Percentiles rank a stretch among this genome's conserved stretches.
These are phyloP conservation scores for Mus spretus DNA, from an alignment of 2,797 vertebrate genomes.

Conservation along the genomic window DNA sequence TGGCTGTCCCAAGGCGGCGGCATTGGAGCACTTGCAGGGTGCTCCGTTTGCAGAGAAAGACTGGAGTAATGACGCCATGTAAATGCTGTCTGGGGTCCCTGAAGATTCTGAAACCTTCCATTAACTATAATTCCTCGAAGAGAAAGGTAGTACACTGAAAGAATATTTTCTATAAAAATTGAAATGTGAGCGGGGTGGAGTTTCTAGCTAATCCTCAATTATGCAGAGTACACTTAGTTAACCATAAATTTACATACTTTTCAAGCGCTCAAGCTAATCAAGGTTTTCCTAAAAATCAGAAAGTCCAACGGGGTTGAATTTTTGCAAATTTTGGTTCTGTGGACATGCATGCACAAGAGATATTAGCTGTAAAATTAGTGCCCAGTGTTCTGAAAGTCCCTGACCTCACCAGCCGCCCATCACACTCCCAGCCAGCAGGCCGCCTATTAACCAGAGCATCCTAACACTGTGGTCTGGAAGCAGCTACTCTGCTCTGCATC, in stretches of 20 bases:
- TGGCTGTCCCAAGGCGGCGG: no score
- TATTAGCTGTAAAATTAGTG: not conserved
- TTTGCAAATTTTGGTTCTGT: conserved; percentile 12
- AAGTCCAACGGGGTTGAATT: not conserved
- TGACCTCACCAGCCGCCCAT: not conserved
- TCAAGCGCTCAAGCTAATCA: conserved; percentile 4
- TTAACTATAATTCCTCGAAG: conserved; percentile 24
- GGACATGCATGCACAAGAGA: not conserved
- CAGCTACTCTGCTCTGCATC: not conserved
- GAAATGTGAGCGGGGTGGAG: conserved; percentile 29
- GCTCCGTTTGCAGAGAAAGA: not conserved
- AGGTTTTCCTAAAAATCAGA: conserved; percentile 45
- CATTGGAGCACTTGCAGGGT: not conserved
- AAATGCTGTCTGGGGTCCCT: not conserved
- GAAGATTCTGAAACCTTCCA: conserved; percentile 43
- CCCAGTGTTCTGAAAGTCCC: not conserved
- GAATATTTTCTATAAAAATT: conserved; percentile 62
- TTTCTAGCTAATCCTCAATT: conserved; percentile 51
- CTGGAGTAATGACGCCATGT: not conserved
- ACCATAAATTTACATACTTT: conserved; percentile 54
- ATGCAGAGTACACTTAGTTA: conserved; percentile 52
- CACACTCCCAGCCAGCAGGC: not conserved
- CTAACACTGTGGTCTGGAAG: not conserved
- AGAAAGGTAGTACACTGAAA: conserved; percentile 29
- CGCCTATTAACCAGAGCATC: conserved; percentile 50